Base-by-base conservation (phyloP, 1,140 invertebrate genomes). In the Sarcophaga bullata region DNA sequence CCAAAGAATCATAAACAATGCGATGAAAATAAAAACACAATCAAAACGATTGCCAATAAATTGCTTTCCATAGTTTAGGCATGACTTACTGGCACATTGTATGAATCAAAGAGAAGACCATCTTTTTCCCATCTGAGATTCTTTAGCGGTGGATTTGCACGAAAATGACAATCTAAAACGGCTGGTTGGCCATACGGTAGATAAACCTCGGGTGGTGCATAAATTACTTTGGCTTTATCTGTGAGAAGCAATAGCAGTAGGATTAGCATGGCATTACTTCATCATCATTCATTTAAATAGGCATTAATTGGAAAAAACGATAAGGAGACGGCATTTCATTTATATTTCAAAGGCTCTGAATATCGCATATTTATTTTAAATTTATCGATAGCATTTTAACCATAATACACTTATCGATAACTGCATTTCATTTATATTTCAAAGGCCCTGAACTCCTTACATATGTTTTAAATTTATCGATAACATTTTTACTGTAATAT, bases 61-160 rank as follows among this genome's bases (percentile, higher is more conserved):
- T 58, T 58, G 15, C 54, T 58, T 19, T 19, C 8, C 10, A n/a
- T 68, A 19, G 54, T n/a, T 8, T 68, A 2, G 6, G 5, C n/a
- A 50, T 25, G 15, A 82, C 84, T 78, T 81, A 85, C 85, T 48
- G 91, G 95, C 37, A 96, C 95, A 86, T 97, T 96, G 90, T 96
- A 97, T 1, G 96, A 96, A 90, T 98, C 96, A 87, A 97, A 97
- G 0, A 97, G 93, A 86, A 97, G 95, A 19, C 96, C 96, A 89
- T 98, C 97, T 90, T 98, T 97, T 87, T 97, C 96, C 98, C 98
- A 99, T 78, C 96, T 94, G 25, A 98, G 91, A 88, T 97, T 96
- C n/a, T 95, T 96, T 81, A 98, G 91, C 3, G 97, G 95, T 17
- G 98, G 98, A 92, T 98, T 98, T 0, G 97, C 95, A 85, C 96